phyloP scores from a whole-genome alignment of 2,113 vertebrate genomes.

The Malurus alboscapulatus region DNA sequence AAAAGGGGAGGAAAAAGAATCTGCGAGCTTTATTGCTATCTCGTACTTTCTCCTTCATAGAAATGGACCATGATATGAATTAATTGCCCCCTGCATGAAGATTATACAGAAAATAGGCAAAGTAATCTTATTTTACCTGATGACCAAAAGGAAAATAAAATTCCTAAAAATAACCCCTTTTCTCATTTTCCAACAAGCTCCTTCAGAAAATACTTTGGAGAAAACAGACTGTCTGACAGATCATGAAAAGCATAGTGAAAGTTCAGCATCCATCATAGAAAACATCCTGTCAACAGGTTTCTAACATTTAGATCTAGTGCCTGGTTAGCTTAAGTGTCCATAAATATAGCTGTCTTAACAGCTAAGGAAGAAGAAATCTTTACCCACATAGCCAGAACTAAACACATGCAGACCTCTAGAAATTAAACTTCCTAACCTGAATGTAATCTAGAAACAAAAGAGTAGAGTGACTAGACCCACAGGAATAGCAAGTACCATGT shows the following conservation, averaged over 20 bases:
- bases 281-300: background rate
- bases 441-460: background rate
- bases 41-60: background rate
- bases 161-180: background rate
- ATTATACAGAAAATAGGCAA: background rate
- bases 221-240: background rate
- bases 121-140: background rate
- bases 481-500: background rate
- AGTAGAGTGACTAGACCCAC: background rate
- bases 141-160: background rate
- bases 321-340: background rate
- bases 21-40: background rate
- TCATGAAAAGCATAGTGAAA: background rate
- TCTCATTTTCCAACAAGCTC: background rate
- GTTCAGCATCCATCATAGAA: background rate
- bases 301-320: background rate
- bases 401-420: background rate
- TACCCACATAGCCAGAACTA: background rate
- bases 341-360: background rate
- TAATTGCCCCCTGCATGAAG: background rate
- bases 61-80: background rate
- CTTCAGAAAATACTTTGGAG: background rate
- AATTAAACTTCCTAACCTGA: background rate
- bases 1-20: background rate
- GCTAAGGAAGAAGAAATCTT: background rate